Percentiles rank a stretch among this genome's conserved stretches.
Evolutionary conservation across 2,113 vertebrate species (phyloP).

Genomic region (Cyrtonyx montezumae): DNA sequence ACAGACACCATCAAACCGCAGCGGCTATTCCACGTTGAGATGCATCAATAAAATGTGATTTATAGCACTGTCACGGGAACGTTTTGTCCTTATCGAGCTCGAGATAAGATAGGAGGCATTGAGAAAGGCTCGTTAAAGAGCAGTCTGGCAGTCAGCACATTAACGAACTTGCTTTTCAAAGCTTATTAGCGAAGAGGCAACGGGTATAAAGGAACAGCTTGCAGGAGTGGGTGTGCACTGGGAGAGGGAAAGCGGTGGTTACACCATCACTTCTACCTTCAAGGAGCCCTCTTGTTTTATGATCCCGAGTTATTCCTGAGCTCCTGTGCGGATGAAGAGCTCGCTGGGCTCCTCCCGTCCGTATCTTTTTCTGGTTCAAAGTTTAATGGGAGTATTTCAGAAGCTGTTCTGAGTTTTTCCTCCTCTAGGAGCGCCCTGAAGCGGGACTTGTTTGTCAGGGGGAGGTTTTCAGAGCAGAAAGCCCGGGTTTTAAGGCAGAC

Average conservation of each 20-base stretch:
- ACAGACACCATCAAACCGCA: not conserved
- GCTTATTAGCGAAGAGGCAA: slow-evolving; percentile 17
- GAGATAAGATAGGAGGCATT: slow-evolving; percentile 54
- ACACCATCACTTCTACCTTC: not conserved
- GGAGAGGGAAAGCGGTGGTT: not conserved
- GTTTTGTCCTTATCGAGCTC: slow-evolving; percentile 21
- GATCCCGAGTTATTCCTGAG: not conserved
- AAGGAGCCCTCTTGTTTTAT: not conserved
- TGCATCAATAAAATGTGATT: slow-evolving; percentile 44
- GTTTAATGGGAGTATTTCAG: not conserved
- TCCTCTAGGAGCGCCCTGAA: not conserved
- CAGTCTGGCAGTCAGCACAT: not conserved
- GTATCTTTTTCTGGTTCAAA: not conserved
- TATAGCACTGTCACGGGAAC: slow-evolving; percentile 18
- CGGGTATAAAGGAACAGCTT: not conserved
- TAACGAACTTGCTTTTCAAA: slow-evolving; percentile 25
- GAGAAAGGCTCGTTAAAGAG: slow-evolving; percentile 57
- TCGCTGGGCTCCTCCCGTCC: not conserved
- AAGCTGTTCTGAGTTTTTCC: not conserved
- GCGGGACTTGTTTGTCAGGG: accelerated
- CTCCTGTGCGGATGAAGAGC: not conserved
- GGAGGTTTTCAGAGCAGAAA: not conserved
- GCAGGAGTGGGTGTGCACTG: not conserved
- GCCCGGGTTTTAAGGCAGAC: not conserved
- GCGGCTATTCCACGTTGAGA: not conserved